These are phyloP conservation scores for Marisa cornuarietis DNA, from an alignment of 1,140 invertebrate species.

Conservation along the genomic window DNA sequence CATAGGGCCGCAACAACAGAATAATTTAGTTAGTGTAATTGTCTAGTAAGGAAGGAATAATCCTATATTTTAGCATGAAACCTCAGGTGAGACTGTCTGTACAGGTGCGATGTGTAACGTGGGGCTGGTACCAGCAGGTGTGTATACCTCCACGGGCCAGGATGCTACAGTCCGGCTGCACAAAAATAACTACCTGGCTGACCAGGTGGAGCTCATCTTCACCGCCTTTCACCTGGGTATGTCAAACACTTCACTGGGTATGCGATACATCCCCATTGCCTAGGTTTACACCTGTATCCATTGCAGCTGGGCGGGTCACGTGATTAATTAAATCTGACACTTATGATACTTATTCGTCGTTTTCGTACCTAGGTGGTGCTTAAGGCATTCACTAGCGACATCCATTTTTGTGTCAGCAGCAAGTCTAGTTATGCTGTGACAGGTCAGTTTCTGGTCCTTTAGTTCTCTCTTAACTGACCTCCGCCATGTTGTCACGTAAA, in stretches of 20 bases:
- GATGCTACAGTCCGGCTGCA: slow-evolving; percentile 16
- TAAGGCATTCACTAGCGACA: no score
- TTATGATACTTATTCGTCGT: no score
- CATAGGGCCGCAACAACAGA: no score
- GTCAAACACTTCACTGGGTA: background rate
- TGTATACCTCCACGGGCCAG: slow-evolving; percentile 20
- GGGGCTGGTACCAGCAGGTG: slow-evolving; percentile 6
- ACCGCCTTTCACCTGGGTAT: slow-evolving; percentile 33
- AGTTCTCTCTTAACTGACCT: no score
- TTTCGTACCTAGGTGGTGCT: no score
- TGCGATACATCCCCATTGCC: background rate
- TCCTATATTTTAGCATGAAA: no score
- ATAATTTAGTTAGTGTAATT: no score
- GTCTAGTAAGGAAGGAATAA: no score
- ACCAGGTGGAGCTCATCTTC: slow-evolving; percentile 40
- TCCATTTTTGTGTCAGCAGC: no score
- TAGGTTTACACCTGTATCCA: background rate
- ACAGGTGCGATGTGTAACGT: slow-evolving; percentile 21
- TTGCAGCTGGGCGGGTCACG: background rate
- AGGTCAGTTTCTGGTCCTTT: no score
- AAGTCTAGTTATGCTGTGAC: no score
- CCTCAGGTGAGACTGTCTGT: background rate
- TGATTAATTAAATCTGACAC: background rate
- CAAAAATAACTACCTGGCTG: slow-evolving; percentile 25
- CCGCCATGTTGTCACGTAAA: no score